Evolutionary conservation across 2,888 invertebrate genomes (phyloP).

Genomic region (Cistogaster globosa): DNA sequence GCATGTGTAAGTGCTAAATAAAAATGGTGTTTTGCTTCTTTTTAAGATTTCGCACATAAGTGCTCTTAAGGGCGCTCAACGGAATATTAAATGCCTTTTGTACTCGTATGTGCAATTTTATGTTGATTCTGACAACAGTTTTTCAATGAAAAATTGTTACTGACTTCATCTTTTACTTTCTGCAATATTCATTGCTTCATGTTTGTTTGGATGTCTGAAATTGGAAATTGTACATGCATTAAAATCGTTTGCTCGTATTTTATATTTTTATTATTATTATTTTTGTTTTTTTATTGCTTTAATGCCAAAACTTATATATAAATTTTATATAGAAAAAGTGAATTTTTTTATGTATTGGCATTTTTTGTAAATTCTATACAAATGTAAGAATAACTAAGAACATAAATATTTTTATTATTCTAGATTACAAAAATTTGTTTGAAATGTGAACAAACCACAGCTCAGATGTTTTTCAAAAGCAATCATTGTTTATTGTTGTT

Average conservation of each 20-base stretch:
- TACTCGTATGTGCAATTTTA: constrained; percentile 61
- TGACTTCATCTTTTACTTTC: constrained; percentile 44
- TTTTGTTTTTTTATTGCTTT: constrained; percentile 32
- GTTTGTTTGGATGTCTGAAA: neutral
- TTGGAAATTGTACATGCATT: constrained; percentile 7
- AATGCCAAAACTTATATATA: constrained; percentile 6
- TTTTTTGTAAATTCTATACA: neutral
- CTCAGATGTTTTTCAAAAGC: neutral
- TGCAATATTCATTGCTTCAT: constrained; percentile 9
- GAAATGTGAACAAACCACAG: neutral
- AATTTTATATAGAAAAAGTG: neutral
- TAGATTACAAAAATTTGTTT: constrained; percentile 16
- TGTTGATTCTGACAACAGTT: constrained; percentile 61
- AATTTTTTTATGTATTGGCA: neutral
- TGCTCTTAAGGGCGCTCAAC: constrained; percentile 73
- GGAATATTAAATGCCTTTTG: constrained; percentile 69
- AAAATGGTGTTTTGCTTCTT: constrained; percentile 72
- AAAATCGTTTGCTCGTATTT: constrained; percentile 30
- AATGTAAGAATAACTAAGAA: neutral
- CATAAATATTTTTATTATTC: neutral
- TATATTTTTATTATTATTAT: constrained; percentile 26
- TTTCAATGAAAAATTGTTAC: constrained; percentile 59
- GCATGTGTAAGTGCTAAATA: constrained; percentile 73
- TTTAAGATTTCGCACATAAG: constrained; percentile 73
- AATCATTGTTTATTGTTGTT: neutral